A percentile compares a stretch with the other conserved stretches of the same genome.
Conservation (phyloP, 2,888 invertebrate species). For the Pristionchus arcanus region DNA sequence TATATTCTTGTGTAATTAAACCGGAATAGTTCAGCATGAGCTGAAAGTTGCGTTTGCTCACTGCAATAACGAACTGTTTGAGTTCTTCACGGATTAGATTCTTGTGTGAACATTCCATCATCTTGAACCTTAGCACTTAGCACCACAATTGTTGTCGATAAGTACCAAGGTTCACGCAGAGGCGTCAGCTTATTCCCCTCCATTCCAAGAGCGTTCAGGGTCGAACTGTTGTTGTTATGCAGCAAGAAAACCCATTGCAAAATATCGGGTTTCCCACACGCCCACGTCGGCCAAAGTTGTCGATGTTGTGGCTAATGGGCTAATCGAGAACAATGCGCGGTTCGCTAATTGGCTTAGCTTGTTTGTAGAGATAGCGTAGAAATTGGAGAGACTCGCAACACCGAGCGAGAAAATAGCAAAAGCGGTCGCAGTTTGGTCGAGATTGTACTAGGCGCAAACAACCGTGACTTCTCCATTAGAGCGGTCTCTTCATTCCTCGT, state of each 20-base stretch:
- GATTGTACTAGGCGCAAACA: neutral
- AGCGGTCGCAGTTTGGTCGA: neutral
- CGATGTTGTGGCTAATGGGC: neutral
- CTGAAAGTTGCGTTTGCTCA: too few species aligned
- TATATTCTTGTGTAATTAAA: too few species aligned
- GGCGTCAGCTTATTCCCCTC: neutral
- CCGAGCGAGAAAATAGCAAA: neutral
- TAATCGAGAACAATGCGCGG: neutral
- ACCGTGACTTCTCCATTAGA: neutral
- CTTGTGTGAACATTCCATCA: too few species aligned
- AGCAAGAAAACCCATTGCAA: neutral
- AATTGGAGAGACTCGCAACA: neutral
- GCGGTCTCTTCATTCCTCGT: neutral
- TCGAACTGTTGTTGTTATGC: neutral
- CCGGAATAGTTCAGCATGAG: too few species aligned
- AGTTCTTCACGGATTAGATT: too few species aligned
- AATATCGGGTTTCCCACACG: neutral
- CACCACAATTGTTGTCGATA: too few species aligned
- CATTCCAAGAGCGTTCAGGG: neutral
- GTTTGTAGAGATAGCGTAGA: neutral
- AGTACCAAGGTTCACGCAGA: neutral
- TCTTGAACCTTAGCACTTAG: too few species aligned
- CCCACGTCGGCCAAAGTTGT: neutral
- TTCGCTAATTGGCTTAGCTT: neutral
- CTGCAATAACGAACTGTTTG: too few species aligned